Conservation (phyloP, 2,797 vertebrate genomes). For the Thripadectes ignobilis region DNA sequence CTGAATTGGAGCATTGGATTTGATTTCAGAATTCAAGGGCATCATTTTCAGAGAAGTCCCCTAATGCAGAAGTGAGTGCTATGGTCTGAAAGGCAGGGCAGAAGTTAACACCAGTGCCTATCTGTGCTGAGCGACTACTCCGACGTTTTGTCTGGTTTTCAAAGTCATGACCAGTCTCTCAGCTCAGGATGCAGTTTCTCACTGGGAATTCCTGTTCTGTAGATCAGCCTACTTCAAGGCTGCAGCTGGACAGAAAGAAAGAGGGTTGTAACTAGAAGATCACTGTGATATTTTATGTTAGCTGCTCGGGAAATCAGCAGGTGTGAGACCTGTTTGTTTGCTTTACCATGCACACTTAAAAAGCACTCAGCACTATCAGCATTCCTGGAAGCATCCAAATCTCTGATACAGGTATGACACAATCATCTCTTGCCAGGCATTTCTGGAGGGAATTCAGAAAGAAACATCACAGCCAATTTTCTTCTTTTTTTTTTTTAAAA, state of each 20-base stretch:
- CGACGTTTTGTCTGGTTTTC: background rate
- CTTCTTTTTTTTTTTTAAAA: too few species aligned
- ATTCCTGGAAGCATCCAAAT: background rate
- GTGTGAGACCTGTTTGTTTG: background rate
- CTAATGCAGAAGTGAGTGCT: background rate
- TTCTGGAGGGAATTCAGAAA: background rate
- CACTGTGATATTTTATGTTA: background rate
- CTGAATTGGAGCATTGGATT: background rate
- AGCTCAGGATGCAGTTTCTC: background rate
- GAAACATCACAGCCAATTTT: background rate
- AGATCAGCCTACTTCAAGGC: background rate
- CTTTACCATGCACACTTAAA: background rate
- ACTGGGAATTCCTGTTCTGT: background rate
- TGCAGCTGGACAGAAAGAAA: background rate
- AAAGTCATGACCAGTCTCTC: background rate
- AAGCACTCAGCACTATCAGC: background rate
- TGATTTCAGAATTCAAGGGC: background rate
- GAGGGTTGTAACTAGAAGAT: background rate
- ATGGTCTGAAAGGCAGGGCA: background rate
- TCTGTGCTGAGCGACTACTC: background rate
- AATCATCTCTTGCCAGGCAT: background rate
- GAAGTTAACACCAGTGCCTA: fast-evolving
- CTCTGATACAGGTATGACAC: background rate
- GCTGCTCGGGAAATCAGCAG: background rate
- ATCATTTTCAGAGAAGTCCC: fast-evolving